These are phyloP conservation scores for Varanus salvator DNA, from an alignment of 2,113 vertebrate genomes.

Conservation along the genomic window DNA sequence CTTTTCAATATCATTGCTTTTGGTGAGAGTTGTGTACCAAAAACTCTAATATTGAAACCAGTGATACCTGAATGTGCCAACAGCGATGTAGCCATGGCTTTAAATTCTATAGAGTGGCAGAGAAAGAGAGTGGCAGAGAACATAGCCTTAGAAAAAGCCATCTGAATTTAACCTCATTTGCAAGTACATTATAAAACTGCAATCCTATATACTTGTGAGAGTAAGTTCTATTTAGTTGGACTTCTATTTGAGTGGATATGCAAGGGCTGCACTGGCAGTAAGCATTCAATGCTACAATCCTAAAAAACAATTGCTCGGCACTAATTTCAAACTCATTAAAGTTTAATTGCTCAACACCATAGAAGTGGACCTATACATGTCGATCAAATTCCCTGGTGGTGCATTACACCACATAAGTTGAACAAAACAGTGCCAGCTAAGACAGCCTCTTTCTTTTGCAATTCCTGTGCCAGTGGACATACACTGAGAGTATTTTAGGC, in stretches of 20 bases:
- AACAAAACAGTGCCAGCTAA: not conserved
- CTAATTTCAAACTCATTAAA: not conserved
- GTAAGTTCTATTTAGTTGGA: not conserved
- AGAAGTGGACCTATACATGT: no score
- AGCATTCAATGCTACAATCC: not conserved
- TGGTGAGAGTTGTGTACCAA: not conserved
- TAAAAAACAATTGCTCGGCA: not conserved
- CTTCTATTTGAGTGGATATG: not conserved
- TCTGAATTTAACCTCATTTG: not conserved
- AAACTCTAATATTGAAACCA: no score
- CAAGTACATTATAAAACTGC: not conserved
- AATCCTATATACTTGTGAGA: not conserved
- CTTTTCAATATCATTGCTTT: no score
- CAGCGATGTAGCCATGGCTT: no score
- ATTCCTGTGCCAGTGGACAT: no score
- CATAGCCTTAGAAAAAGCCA: not conserved
- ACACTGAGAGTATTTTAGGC: no score
- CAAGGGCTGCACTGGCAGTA: not conserved
- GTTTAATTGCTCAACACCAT: no score
- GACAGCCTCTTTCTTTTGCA: not conserved
- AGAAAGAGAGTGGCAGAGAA: no score
- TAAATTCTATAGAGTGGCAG: not conserved
- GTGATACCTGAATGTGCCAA: no score
- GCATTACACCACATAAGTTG: no score
- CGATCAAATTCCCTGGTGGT: no score